These are phyloP conservation scores for Nothobranchius kuhntae DNA, from an alignment of 2,113 vertebrate genomes.

Conservation along the genomic window DNA sequence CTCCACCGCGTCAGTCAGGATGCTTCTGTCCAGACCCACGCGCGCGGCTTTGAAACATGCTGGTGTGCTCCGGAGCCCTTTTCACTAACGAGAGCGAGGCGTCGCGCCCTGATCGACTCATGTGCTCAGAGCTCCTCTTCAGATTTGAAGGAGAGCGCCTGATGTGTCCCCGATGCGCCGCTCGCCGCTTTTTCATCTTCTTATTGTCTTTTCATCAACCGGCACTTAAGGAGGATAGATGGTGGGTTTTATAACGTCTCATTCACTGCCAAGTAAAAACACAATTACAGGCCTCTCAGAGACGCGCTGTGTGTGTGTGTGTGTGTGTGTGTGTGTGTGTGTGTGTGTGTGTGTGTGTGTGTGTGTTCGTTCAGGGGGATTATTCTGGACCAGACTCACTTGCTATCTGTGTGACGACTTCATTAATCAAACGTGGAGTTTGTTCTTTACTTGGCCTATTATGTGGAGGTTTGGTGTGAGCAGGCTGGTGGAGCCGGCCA, in stretches of 20 bases:
- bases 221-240: conserved; percentile 57
- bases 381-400: conserved; percentile 11
- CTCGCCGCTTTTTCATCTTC: conserved; percentile 54
- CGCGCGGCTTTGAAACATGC: not conserved
- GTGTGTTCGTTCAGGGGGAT: conserved; percentile 8
- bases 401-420: conserved; percentile 16
- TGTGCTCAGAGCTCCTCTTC: conserved; percentile 42
- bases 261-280: conserved; percentile 44
- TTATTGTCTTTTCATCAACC: conserved; percentile 58
- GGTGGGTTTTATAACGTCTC: conserved; percentile 20
- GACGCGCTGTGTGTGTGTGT: not conserved
- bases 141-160: conserved; percentile 45
- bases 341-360: not conserved
- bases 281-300: conserved; percentile 37
- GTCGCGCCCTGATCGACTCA: conserved; percentile 2
- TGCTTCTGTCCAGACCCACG: conserved; percentile 42
- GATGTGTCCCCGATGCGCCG: conserved; percentile 20
- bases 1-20: conserved; percentile 34
- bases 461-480: conserved; percentile 48
- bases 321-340: too few relatives aligned
- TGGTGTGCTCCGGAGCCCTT: conserved; percentile 9
- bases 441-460: conserved; percentile 56
- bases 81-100: conserved; percentile 18
- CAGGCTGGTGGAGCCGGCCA: not conserved
- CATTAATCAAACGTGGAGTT: conserved; percentile 63